Base-by-base conservation (phyloP, 2,888 invertebrate species). In the Macroteleia sp. region DNA sequence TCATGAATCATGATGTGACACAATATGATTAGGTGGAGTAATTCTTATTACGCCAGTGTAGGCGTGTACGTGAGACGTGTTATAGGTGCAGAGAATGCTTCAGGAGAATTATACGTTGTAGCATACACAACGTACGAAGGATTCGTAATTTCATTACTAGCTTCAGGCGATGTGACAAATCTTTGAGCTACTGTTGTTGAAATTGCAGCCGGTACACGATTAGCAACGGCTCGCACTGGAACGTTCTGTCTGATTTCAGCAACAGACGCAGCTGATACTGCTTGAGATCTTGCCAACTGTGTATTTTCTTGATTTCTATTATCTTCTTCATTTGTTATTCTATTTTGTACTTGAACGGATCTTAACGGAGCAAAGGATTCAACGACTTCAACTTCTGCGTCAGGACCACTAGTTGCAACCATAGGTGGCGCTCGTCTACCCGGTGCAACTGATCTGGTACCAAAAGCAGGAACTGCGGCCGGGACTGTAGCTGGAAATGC, bases 311-410 rank as follows among this genome's bases (percentile, higher is more conserved):
- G n/a, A 16, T 8, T 28, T 9, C 54, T 32, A 36, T 34, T 34
- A 22, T 39, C 20, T 14, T 25, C 25, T 25, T 25, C 4, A 25
- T 25, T 25, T 25, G 25, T 25, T 25, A 3, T 25, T 5, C 25
- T 25, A 25, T 3, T 25, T 25, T 25, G 25, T 6, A 25, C 25
- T n/a, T 12, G 32, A 0, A 9, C 16, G 1, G 22, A 30, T 28
- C 59, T 66, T 14, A 20, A 5, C 1, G 79, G 32, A 10, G 54
- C 44, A 9, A 87, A 32, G 0, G 85, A 84, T 34, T 91, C 91
- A 16, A 91, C 81, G 0, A 91, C 87, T 62, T 91, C 91, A 2
- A 91, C 89, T 42, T 91, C 91, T 14, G 90, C 87, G 41, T 91
- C 91, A 0, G 91, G 90, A 2, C 89, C 91, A 16, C 79, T 83